Percentiles rank a stretch among this genome's conserved stretches.
Conservation (phyloP, 2,888 invertebrate genomes). For the Mesorhabditis sp. region DNA sequence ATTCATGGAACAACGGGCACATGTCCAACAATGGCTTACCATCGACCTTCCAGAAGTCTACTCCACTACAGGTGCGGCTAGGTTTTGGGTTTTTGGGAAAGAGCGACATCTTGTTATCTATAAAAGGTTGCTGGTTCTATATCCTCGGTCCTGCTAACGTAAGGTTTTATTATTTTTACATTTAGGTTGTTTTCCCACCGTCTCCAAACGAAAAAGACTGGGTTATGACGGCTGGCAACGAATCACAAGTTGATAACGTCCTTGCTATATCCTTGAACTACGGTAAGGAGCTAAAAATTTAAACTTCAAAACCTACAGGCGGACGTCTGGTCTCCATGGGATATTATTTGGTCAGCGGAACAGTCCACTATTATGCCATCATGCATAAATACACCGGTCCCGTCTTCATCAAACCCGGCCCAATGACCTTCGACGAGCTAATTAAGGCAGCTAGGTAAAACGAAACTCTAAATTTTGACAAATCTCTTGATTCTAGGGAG, state of each 20-base stretch:
- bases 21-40: too few relatives aligned
- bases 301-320: slow-evolving; percentile 12
- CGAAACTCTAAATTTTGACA: not conserved
- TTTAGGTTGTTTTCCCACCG: slow-evolving; percentile 48
- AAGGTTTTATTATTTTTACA: not conserved
- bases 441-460: slow-evolving; percentile 41
- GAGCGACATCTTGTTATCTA: too few relatives aligned
- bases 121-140: too few relatives aligned
- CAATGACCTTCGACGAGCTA: slow-evolving; percentile 50
- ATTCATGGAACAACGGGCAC: too few relatives aligned
- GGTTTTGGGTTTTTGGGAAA: too few relatives aligned
- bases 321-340: slow-evolving; percentile 55
- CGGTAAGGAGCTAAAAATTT: slow-evolving; percentile 11
- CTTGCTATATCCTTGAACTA: slow-evolving; percentile 45
- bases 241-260: slow-evolving; percentile 51
- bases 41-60: too few relatives aligned
- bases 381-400: slow-evolving; percentile 55
- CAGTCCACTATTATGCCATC: slow-evolving; percentile 48
- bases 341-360: slow-evolving; percentile 28
- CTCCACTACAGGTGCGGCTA: too few relatives aligned
- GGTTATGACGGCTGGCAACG: slow-evolving; percentile 50
- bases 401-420: slow-evolving; percentile 55
- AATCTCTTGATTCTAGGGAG: slow-evolving; percentile 33
- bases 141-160: too few relatives aligned
- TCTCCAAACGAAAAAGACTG: slow-evolving; percentile 53